These are phyloP conservation scores for Perizoma flavofasciatum DNA, from an alignment of 2,888 invertebrate genomes.

Conservation along the genomic window DNA sequence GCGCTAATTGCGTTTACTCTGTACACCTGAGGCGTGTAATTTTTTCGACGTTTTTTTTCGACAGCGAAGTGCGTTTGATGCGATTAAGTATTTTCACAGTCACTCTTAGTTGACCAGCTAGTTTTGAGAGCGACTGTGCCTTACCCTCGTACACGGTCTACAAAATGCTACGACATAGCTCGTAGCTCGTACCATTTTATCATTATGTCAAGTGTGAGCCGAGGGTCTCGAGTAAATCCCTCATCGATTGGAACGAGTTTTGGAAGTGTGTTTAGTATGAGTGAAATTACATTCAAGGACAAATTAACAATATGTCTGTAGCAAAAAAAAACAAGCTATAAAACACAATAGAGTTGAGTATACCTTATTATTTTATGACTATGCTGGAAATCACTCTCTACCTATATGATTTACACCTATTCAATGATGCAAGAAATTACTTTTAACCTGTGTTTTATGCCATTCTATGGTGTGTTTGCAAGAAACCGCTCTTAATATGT, in stretches of 20 bases:
- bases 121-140: conserved; percentile 3
- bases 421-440: too few species aligned
- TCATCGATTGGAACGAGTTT: conserved; percentile 37
- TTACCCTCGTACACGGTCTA: conserved; percentile 26
- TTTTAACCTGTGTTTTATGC: too few species aligned
- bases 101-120: conserved; percentile 5
- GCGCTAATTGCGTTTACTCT: too few species aligned
- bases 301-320: not conserved
- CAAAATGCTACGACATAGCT: conserved; percentile 28
- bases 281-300: not conserved
- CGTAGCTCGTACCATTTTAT: conserved; percentile 26
- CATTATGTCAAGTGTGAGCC: conserved; percentile 32
- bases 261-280: conserved; percentile 2
- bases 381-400: not conserved
- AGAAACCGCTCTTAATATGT: too few species aligned
- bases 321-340: too few species aligned
- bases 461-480: too few species aligned
- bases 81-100: too few species aligned
- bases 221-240: conserved; percentile 38
- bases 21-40: too few species aligned
- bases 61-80: too few species aligned
- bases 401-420: too few species aligned
- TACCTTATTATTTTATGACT: not conserved
- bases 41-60: too few species aligned
- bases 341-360: too few species aligned